A percentile compares a stretch with the other conserved stretches of the same genome.
Evolutionary conservation across 1,140 invertebrate genomes (phyloP).

Genomic region (Limonius californicus): DNA sequence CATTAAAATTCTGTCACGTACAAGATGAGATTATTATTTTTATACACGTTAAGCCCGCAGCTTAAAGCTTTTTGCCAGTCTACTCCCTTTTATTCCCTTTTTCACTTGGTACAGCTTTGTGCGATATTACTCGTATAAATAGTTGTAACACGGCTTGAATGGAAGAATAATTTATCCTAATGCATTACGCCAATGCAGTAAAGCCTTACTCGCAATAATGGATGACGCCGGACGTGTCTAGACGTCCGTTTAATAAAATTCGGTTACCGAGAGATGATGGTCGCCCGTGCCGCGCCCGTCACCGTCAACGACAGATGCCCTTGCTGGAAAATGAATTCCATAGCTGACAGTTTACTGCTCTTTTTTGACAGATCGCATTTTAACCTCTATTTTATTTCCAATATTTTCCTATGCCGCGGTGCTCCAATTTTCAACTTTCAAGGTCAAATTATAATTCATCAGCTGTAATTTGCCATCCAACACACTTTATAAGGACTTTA

Average conservation of each 20-base stretch:
- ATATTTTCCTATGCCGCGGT: too few relatives aligned
- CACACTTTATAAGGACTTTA: too few relatives aligned
- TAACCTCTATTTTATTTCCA: not conserved
- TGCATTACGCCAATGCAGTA: conserved; percentile 2
- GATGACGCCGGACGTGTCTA: conserved; percentile 7
- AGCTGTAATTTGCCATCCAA: too few relatives aligned
- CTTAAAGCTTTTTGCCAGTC: not conserved
- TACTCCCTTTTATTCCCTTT: not conserved
- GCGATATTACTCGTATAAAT: conserved; percentile 4
- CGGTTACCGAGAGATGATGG: conserved; percentile 2
- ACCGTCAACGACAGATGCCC: conserved; percentile 4
- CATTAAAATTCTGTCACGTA: conserved; percentile 14
- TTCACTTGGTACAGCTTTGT: not conserved
- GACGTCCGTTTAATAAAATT: conserved; percentile 12
- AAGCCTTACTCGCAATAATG: not conserved
- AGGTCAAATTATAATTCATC: too few relatives aligned
- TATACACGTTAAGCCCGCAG: not conserved
- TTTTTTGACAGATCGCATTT: not conserved
- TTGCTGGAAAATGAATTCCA: not conserved
- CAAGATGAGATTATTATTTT: conserved; percentile 10
- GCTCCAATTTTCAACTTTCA: too few relatives aligned
- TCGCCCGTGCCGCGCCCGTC: not conserved
- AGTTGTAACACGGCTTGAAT: not conserved
- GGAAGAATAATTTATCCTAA: not conserved
- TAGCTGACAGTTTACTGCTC: conserved; percentile 5